Conservation (phyloP, 2,113 vertebrate species). For the Rhea americana region DNA sequence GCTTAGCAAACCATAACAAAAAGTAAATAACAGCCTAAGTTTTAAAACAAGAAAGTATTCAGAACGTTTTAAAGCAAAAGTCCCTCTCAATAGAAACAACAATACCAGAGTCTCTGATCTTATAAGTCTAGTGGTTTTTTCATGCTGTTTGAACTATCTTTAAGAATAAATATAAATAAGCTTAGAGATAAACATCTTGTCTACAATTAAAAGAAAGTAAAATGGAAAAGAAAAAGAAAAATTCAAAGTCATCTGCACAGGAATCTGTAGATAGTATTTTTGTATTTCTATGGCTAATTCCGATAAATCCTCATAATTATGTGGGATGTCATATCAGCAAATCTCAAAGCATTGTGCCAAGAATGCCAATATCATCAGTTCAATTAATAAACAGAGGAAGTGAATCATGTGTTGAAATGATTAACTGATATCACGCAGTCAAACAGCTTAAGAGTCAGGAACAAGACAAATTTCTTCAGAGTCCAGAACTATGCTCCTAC, state of each 20-base stretch:
- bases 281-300: neutral
- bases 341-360: neutral
- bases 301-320: neutral
- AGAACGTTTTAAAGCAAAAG: neutral
- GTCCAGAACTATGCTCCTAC: neutral
- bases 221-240: neutral
- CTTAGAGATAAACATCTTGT: neutral
- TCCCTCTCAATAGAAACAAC: neutral
- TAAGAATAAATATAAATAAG: neutral
- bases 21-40: neutral
- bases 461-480: neutral
- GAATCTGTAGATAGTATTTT: neutral
- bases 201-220: neutral
- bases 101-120: neutral
- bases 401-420: neutral
- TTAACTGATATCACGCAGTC: neutral
- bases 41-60: neutral
- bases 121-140: neutral
- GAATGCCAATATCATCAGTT: neutral
- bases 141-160: neutral
- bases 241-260: neutral
- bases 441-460: neutral
- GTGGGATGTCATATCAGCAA: neutral
- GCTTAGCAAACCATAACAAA: neutral
- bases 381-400: neutral